Percentiles rank a stretch among this genome's conserved stretches.
These are phyloP conservation scores for Lingula anatina DNA, from an alignment of 2,888 invertebrate genomes.

Conservation along the genomic window DNA sequence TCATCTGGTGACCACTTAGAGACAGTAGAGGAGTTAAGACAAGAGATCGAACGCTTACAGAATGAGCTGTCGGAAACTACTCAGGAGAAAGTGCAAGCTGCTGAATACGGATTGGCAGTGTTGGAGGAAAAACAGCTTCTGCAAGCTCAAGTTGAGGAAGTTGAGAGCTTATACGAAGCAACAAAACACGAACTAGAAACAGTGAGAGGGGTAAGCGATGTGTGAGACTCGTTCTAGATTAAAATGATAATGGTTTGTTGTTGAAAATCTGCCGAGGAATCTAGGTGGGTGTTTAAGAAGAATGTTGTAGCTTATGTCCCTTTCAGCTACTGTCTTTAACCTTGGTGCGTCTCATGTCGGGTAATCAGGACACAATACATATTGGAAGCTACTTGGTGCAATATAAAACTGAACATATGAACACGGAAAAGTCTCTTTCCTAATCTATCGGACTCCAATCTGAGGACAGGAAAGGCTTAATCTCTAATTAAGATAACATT, in stretches of 20 bases:
- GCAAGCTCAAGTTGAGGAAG: conserved; percentile 80
- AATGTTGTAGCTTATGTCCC: too few species aligned
- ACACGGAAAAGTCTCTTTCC: too few species aligned
- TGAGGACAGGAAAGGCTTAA: too few species aligned
- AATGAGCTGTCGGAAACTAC: conserved; percentile 40
- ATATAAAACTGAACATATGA: too few species aligned
- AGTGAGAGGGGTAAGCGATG: conserved; percentile 73
- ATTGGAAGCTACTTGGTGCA: too few species aligned
- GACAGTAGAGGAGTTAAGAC: conserved; percentile 18
- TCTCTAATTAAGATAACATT: too few species aligned
- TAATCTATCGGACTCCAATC: too few species aligned
- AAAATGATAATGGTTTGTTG: not conserved
- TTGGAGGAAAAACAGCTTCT: conserved; percentile 87
- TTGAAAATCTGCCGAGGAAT: not conserved
- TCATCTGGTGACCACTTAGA: too few species aligned
- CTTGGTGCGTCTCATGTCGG: too few species aligned
- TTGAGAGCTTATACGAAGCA: conserved; percentile 85
- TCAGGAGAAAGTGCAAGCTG: conserved; percentile 87
- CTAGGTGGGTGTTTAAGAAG: conserved; percentile 4
- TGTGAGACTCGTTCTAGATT: not conserved
- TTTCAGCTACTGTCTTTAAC: too few species aligned
- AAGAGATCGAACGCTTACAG: conserved; percentile 37
- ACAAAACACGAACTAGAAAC: conserved; percentile 88
- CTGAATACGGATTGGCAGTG: conserved; percentile 90
- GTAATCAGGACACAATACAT: too few species aligned